Conservation (phyloP, 2,797 vertebrate genomes). For the Rhabdophis nuchalis region DNA sequence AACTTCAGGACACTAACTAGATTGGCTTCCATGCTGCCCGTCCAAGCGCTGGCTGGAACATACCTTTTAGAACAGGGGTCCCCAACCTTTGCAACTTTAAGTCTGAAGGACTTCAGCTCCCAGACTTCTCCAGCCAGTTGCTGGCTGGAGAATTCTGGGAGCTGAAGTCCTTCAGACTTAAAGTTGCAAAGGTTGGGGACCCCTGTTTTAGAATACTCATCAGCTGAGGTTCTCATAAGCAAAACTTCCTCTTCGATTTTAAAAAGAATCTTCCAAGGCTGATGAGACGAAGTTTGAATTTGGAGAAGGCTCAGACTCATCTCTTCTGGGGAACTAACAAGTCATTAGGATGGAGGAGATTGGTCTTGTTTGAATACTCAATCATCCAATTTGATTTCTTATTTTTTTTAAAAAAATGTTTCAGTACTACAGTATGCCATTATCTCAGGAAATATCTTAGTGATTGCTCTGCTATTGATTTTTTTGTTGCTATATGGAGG, state of each 20-base stretch:
- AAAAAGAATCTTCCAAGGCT: background rate
- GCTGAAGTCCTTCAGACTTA: too few relatives aligned
- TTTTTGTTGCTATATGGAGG: background rate
- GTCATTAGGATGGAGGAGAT: background rate
- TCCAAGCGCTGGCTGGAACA: background rate
- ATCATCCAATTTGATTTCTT: background rate
- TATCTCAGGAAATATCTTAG: background rate
- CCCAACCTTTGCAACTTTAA: too few relatives aligned
- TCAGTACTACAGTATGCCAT: background rate
- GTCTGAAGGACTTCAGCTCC: too few relatives aligned
- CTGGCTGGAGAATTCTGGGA: too few relatives aligned
- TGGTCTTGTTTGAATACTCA: background rate
- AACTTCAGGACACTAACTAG: background rate
- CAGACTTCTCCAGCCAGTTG: too few relatives aligned
- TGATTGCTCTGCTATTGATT: background rate
- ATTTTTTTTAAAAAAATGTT: background rate
- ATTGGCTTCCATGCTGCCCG: background rate
- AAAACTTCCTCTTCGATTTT: background rate
- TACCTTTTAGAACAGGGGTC: background rate
- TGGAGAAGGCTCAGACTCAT: background rate
- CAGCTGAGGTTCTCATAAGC: background rate
- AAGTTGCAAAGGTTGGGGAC: too few relatives aligned
- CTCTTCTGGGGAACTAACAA: background rate
- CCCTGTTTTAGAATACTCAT: background rate
- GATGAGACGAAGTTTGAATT: background rate